Percentiles rank a stretch among this genome's conserved stretches.
Conservation (phyloP, 2,888 invertebrate species). For the Fragum whitleyi region DNA sequence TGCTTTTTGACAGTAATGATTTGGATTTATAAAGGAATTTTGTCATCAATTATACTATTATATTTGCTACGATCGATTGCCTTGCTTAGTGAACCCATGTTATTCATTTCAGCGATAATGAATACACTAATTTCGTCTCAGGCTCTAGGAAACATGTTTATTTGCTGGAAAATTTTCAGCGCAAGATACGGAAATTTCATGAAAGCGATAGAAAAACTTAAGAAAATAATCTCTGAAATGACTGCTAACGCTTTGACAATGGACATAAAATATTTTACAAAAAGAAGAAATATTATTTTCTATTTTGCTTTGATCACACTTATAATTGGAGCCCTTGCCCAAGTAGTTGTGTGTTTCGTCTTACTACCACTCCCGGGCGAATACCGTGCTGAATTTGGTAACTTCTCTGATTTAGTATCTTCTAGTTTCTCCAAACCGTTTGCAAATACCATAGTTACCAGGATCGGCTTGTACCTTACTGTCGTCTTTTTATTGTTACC, state of each 20-base stretch:
- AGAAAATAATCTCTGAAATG: not conserved
- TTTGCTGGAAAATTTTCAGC: constrained; percentile 10
- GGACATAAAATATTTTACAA: not conserved
- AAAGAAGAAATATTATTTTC: not conserved
- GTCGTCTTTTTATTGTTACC: not conserved
- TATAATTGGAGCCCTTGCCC: not conserved
- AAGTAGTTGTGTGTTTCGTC: not conserved
- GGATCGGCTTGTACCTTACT: not conserved
- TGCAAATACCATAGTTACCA: not conserved
- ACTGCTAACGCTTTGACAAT: not conserved
- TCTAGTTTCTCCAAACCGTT: not conserved
- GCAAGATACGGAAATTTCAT: constrained; percentile 1
- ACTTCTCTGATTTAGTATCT: too few species aligned
- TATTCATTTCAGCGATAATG: not conserved
- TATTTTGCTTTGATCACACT: not conserved
- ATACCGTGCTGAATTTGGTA: too few species aligned
- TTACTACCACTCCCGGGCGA: not conserved
- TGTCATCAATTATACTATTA: not conserved
- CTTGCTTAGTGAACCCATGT: not conserved
- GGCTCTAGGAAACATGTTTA: constrained; percentile 1
- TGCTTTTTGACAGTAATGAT: not conserved
- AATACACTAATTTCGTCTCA: not conserved
- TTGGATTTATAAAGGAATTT: constrained; percentile 10
- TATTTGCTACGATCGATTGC: not conserved
- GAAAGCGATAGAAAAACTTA: not conserved